Evolutionary conservation across 2,113 vertebrate species (phyloP), one percentile per base, ranked within the genome.

Genomic region (Hymenochirus boettgeri): DNA sequence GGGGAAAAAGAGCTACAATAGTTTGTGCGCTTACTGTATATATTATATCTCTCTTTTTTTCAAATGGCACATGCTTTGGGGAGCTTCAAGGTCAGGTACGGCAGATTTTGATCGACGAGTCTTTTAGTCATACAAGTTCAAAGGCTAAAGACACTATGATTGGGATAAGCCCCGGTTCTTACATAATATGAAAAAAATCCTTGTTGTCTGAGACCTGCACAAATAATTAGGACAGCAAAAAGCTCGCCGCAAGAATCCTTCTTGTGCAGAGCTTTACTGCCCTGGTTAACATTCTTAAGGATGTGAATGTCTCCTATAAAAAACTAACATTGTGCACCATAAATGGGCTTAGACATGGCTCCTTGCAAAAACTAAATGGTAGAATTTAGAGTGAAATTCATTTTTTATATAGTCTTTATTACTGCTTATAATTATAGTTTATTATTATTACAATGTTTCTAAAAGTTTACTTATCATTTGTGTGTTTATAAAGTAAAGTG

Each of bases 111-210:
- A 86, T 47, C 10, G 77, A 83, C 82, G 80, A 77, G 77, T 82
- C 84, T 82, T 86, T 71, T 76, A 78, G 81, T 84, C 84, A 85
- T 83, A 77, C 0, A 45, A 86, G 85, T 91, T 89, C 87, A 88
- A 86, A 89, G 85, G 85, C 87, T 89, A 89, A 90, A 86, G 85
- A 88, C 85, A 90, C 89, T 90, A n/a, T 87, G 85, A 90, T 88
- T 87, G 83, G 84, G 80, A 90, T 88, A 87, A 89, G 88, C 80
- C 77, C 75, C 73, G 74, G 81, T 82, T 85, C 86, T 88, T 86
- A 86, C 86, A 81, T 87, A 86, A 88, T 84, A 80, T 85, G 85
- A 85, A 87, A 85, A n/a, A 81, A 85, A 83, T 85, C 73, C 76
- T 87, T 85, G 81, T 85, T 88, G 84, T 87, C 82, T 78, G 85